Evolutionary conservation across 2,888 invertebrate species (phyloP), one percentile per base, ranked within the genome.

Genomic region (Perizoma affinitatum): DNA sequence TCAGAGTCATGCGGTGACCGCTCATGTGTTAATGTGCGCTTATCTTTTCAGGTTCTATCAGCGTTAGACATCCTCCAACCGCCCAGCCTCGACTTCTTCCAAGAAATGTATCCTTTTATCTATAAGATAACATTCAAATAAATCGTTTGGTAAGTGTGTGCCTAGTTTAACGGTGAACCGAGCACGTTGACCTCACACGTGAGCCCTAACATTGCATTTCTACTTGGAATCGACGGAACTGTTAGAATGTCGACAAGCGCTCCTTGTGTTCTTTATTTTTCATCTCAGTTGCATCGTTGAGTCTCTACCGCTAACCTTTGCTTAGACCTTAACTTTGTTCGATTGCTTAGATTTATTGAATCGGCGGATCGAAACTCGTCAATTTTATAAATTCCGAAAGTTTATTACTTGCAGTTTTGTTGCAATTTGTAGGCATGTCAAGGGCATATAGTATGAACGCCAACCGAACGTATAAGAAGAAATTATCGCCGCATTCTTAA

Each of bases 41-140:
- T 86, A 70, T 79, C 73, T 86, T 94, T 94, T 54, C 96, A 99
- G 98, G 98, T 99, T 83, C 94, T 99, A 81, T 98, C 98, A 80
- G 98, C 99, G 77, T 94, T 98, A 93, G 99, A 99, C 93, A 99
- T 99, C 90, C 95, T 99, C 79, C 99, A 99, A 93, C 99, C 99
- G 81, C 98, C 99, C 76, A 98, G 98, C 93, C 95, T 98, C 93
- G 98, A 99, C 94, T 99, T 98, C 95, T 99, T 99, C 95, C 98
- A 99, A 94, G 99, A 99, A 96, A 98, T 99, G 98, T 99, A 98
- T 97, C 96, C 96, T 97, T 96, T 86, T 65, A 71, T 66, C 58
- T 65, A 67, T 43, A 57, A 67, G 59, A 65, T 66, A 67, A 67
- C 63, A 67, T 69, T 71, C 63, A 68, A 72, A 73, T 76, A 71